These are phyloP conservation scores for Diachasmimorpha longicaudata DNA, from an alignment of 1,140 invertebrate genomes.

Conservation along the genomic window DNA sequence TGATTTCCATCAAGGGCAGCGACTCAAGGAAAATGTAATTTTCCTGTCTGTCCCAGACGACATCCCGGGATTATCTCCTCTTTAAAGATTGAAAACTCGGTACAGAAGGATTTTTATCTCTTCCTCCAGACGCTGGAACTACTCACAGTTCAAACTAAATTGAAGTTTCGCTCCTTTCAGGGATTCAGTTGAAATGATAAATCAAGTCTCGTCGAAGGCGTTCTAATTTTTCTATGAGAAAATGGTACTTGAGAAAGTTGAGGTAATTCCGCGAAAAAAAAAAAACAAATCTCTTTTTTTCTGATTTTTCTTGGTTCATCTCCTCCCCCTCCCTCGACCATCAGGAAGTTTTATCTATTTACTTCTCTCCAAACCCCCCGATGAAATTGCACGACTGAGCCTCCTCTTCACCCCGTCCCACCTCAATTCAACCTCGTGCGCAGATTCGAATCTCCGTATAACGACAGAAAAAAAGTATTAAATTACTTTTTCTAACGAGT, in stretches of 20 bases:
- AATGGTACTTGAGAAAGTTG: neutral
- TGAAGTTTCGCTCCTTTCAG: neutral
- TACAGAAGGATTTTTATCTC: neutral
- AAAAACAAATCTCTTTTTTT: neutral
- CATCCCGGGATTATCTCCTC: neutral
- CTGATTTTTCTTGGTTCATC: neutral
- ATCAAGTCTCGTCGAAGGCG: neutral
- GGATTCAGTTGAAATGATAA: neutral
- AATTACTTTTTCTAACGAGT: conserved; percentile 7
- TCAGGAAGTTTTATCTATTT: conserved; percentile 9
- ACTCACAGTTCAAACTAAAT: neutral
- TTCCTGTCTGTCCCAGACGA: neutral
- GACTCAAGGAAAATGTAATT: neutral
- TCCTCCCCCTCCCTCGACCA: neutral
- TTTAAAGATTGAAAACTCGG: neutral
- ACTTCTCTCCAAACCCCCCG: neutral
- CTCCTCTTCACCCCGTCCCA: neutral
- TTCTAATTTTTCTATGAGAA: neutral
- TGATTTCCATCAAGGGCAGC: neutral
- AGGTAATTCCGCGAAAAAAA: neutral
- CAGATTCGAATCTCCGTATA: neutral
- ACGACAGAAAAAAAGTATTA: conserved; percentile 2
- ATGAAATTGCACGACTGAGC: neutral
- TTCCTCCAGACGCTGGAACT: neutral
- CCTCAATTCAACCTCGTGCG: neutral